Base-by-base conservation (phyloP, 2,113 vertebrate species). In the Ochotona curzoniae region DNA sequence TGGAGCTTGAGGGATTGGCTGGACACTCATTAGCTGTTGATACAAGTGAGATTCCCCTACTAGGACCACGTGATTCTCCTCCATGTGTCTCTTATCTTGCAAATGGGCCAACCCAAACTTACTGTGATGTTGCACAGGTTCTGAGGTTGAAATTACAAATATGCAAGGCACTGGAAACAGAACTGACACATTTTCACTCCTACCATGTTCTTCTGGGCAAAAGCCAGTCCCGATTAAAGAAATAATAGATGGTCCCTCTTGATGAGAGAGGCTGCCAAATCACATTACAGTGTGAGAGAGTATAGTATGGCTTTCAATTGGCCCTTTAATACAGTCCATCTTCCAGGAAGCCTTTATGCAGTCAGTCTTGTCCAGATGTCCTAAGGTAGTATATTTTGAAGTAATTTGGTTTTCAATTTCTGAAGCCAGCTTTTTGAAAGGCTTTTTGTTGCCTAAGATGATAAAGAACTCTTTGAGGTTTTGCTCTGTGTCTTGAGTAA, bases 391-490 rank as follows among this genome's bases (percentile, higher is more conserved):
- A 7, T 81, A 76, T 28, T 87, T 60, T 44, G 86, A 90, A 89
- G 30, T 60, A 76, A 82, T 94, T 89, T 90, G 32, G 25, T 92
- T 95, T 88, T 83, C 44, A 80, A 51, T 95, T 80, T 86, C 66
- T 80, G 93, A 89, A 61, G 11, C 44, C 76, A 84, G 7, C 38
- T 6, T 38, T 94, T 84, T 90, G 47, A 76, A 93, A 88, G 71
- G 38, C 44, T 73, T 95, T 83, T 54, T 60, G 8, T 30, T 96
- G 32, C 64, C 90, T 67, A 63, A 89, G 81, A 73, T 78, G 14
- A 38, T 57, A 88, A 71, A 85, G 13, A 35, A 64, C 12, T 73
- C 35, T 71, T 32, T 86, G 63, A 90, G 32, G 44, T 66, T 88
- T 83, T 91, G 15, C 38, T 87, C 26, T 35, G 20, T 79, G 38